Percentiles rank a stretch among this genome's conserved stretches.
phyloP scores from a whole-genome alignment of 2,797 vertebrate genomes.

The Mormyrus hasselquistii region DNA sequence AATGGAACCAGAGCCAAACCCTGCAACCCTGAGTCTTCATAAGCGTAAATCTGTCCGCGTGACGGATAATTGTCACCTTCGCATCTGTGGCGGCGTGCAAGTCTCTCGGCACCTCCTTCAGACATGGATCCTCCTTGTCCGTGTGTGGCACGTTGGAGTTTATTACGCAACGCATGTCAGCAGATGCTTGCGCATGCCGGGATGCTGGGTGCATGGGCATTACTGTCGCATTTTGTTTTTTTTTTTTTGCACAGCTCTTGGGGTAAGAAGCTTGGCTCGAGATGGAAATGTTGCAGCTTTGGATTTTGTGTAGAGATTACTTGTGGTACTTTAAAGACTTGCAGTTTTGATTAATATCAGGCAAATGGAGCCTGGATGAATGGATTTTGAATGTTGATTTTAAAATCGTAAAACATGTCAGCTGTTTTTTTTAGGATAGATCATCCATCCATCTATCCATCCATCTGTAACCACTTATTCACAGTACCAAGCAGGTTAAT shows the following conservation, averaged over 20 bases:
- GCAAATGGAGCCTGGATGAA: background rate
- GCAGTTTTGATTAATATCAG: background rate
- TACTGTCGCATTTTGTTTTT: conserved; percentile 37
- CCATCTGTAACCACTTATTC: background rate
- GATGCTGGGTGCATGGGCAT: conserved; percentile 18
- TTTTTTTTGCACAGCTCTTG: conserved; percentile 40
- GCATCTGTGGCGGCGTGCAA: conserved; percentile 16
- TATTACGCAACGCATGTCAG: conserved; percentile 25
- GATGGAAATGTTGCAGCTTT: background rate
- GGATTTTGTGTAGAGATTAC: background rate
- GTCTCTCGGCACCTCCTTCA: conserved; percentile 39
- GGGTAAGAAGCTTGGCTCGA: background rate
- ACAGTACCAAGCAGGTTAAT: background rate
- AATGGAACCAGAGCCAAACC: background rate
- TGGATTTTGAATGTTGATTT: background rate
- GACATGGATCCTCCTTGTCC: conserved; percentile 23
- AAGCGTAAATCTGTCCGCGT: background rate
- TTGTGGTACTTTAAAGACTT: background rate
- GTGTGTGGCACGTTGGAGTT: background rate
- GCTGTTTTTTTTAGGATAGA: background rate
- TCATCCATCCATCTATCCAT: background rate
- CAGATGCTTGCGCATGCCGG: background rate
- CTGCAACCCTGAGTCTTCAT: background rate
- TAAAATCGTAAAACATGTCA: background rate
- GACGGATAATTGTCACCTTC: conserved; percentile 6